Conservation (phyloP, 2,113 vertebrate genomes). For the Grus americana region DNA sequence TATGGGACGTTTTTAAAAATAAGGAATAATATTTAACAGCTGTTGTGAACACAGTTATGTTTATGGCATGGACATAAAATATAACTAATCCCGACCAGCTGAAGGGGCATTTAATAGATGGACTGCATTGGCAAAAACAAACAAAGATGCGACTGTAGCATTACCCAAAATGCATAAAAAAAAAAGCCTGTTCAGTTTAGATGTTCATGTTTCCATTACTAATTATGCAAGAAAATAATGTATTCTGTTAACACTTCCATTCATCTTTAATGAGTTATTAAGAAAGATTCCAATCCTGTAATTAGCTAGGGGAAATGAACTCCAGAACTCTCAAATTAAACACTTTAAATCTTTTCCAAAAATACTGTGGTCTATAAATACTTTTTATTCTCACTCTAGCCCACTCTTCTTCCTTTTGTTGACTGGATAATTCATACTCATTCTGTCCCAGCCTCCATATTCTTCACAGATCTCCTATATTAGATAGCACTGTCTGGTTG, state of each 20-base stretch:
- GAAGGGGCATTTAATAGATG: not conserved
- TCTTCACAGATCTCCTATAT: not conserved
- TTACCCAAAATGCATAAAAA: not conserved
- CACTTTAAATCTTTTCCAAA: not conserved
- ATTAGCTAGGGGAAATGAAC: slow-evolving; percentile 13
- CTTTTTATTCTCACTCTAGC: not conserved
- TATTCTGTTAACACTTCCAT: not conserved
- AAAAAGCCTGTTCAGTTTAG: not conserved
- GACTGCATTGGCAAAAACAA: not conserved
- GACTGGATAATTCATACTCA: not conserved
- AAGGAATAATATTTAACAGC: not conserved
- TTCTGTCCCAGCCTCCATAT: not conserved
- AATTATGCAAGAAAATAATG: not conserved
- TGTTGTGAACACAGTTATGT: not conserved
- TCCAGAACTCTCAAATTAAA: slow-evolving; percentile 1
- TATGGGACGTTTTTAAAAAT: not conserved
- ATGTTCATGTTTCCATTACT: not conserved
- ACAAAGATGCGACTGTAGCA: not conserved
- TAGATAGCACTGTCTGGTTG: not conserved
- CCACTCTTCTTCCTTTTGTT: not conserved
- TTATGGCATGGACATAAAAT: not conserved
- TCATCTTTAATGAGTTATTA: slow-evolving; percentile 32
- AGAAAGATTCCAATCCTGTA: slow-evolving; percentile 2
- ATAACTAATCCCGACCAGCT: not conserved
- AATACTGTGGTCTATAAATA: not conserved